A percentile compares a stretch with the other conserved stretches of the same genome.
Conservation (phyloP, 2,888 invertebrate genomes). For the Parochlus steinenii region DNA sequence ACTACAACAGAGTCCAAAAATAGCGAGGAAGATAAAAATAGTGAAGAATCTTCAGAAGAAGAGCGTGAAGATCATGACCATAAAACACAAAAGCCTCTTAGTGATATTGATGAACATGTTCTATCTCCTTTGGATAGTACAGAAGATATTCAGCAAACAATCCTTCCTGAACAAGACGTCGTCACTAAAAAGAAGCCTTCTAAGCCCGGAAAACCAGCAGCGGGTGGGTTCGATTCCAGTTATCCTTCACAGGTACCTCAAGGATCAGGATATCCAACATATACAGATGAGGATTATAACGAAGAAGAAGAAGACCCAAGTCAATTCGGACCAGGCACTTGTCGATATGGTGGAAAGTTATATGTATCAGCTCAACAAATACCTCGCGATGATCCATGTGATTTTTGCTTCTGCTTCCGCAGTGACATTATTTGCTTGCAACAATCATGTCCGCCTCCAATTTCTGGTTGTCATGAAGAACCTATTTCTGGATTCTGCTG, state of each 20-base stretch:
- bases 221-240: too few relatives aligned
- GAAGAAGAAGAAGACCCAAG: slow-evolving; percentile 56
- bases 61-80: not conserved
- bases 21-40: slow-evolving; percentile 4
- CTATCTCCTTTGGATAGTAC: not conserved
- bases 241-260: slow-evolving; percentile 9
- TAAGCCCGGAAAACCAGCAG: not conserved
- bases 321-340: slow-evolving; percentile 73
- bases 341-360: slow-evolving; percentile 80
- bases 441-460: slow-evolving; percentile 89
- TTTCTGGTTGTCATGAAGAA: slow-evolving; percentile 80
- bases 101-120: not conserved
- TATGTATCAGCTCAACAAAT: slow-evolving; percentile 92
- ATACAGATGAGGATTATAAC: slow-evolving; percentile 43
- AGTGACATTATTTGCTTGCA: slow-evolving; percentile 90
- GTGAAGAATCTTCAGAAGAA: not conserved
- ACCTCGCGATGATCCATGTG: slow-evolving; percentile 85
- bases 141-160: not conserved
- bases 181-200: not conserved
- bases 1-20: not conserved
- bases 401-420: slow-evolving; percentile 94
- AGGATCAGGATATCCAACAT: slow-evolving; percentile 22
- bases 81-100: not conserved
- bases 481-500: slow-evolving; percentile 89
- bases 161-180: not conserved